Conservation (phyloP, 2,888 invertebrate genomes). For the Tiliacea aurago region DNA sequence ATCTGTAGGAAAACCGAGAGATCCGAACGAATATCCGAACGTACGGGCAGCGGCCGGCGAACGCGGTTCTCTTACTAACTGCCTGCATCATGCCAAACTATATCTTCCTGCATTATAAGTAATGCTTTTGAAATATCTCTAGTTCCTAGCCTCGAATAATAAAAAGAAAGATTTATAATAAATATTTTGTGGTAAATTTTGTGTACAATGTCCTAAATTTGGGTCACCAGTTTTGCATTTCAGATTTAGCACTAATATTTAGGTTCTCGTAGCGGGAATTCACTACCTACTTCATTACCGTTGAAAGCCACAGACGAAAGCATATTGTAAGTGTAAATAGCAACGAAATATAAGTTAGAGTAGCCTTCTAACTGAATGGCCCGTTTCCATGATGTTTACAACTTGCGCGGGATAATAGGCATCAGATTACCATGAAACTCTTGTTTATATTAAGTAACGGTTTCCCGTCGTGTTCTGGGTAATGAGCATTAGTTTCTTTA, state of each 20-base stretch:
- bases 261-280: conserved; percentile 14
- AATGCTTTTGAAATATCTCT: conserved; percentile 43
- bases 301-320: conserved; percentile 36
- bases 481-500: conserved; percentile 36
- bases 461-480: conserved; percentile 24
- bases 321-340: conserved; percentile 32
- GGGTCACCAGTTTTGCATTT: conserved; percentile 21
- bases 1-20: conserved; percentile 69
- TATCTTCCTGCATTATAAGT: conserved; percentile 43
- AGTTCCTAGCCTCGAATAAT: conserved; percentile 38
- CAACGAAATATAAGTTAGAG: conserved; percentile 28
- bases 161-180: conserved; percentile 33
- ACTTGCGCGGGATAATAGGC: conserved; percentile 46
- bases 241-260: conserved; percentile 27
- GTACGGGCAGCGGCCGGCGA: conserved; percentile 38
- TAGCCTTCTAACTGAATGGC: conserved; percentile 28
- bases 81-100: conserved; percentile 50
- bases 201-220: conserved; percentile 18
- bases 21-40: conserved; percentile 65
- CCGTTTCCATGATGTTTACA: conserved; percentile 41
- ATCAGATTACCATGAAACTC: conserved; percentile 49
- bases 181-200: conserved; percentile 17
- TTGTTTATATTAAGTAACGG: conserved; percentile 45
- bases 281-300: conserved; percentile 24
- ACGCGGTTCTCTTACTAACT: conserved; percentile 51